Evolutionary conservation across 2,888 invertebrate genomes (phyloP), one percentile per base, ranked within the genome.

Genomic region (Megalurothrips usitatus): DNA sequence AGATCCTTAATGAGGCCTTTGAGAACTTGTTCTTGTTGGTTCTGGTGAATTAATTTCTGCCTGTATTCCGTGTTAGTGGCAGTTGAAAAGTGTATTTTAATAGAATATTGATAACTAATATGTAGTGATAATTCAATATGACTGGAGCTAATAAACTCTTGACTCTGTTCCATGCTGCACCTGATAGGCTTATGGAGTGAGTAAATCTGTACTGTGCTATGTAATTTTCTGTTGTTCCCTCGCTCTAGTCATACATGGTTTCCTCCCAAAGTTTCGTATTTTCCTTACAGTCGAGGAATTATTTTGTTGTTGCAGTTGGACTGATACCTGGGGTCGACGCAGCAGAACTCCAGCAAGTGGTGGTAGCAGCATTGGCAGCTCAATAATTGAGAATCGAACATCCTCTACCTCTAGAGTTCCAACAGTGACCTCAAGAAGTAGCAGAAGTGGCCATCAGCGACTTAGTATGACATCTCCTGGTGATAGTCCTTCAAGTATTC

Each of bases 101-200:
- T 43, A 43, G 34, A 43, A 43, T 43, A 43, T 43, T 4, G 34
- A 43, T 43, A 43, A 4, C 34, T 43, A 43, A 75, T 75, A 26
- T 43, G 11, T 58, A n/a, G 58, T 17, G 14, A 17, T 14, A 58
- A 58, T 12, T 52, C 52, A 17, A 52, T n/a, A 23, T n/a, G 68
- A 75, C 68, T 75, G 26, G 26, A 75, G 23, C 68, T 75, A 75
- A 75, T 75, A 26, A 26, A 23, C 23, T 26, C 26, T 75, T 75
- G 68, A 75, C 26, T 75, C 23, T 75, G 9, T 75, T 75, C 12
- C 68, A 75, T 75, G 68, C 68, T 75, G 68, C 68, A 26, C 23
- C 68, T 75, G 26, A 23, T 75, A 75, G 68, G 68, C 68, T 10
- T 75, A 75, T 23, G 68, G 26, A 75, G 68, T 75, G 68, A 75